Evolutionary conservation across 2,113 vertebrate genomes (phyloP).

Genomic region (Nerophis ophidion): DNA sequence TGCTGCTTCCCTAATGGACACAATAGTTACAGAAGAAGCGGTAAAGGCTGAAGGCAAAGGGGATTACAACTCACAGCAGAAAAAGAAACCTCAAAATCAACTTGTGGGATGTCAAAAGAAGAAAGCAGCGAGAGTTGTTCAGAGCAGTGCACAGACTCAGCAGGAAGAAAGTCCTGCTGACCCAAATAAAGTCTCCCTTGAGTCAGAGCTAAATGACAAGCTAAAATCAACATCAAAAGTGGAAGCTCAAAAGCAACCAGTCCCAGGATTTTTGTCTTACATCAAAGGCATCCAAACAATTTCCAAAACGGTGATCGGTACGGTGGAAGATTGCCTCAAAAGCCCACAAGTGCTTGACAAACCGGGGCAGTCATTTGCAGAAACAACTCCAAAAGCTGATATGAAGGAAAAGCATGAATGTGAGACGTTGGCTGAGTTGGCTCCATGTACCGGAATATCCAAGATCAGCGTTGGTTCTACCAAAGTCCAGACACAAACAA

Average conservation of each 20-base stretch:
- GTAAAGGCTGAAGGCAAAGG: conserved; percentile 46
- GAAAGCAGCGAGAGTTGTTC: conserved; percentile 44
- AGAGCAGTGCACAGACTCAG: conserved; percentile 46
- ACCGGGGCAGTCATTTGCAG: conserved; percentile 3
- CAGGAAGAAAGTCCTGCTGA: conserved; percentile 40
- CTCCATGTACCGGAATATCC: conserved; percentile 55
- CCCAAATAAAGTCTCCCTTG: conserved; percentile 47
- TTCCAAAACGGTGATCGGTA: conserved; percentile 63
- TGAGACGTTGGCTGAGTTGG: conserved; percentile 59
- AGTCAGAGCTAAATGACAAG: conserved; percentile 48
- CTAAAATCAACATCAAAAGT: conserved; percentile 53
- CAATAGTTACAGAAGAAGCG: conserved; percentile 42
- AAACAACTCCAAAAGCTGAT: conserved; percentile 65
- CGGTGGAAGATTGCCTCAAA: conserved; percentile 70
- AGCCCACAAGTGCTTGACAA: conserved; percentile 40
- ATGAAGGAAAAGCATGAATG: conserved; percentile 65
- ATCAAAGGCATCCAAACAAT: conserved; percentile 70
- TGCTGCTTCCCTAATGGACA: conserved; percentile 38
- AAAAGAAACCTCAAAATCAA: conserved; percentile 52
- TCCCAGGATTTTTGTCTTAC: conserved; percentile 71
- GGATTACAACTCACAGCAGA: conserved; percentile 38
- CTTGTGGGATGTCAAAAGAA: conserved; percentile 50
- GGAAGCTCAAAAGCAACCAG: conserved; percentile 68
- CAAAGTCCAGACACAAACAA: conserved; percentile 60
- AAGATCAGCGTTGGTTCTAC: conserved; percentile 64